Base-by-base conservation (phyloP, 1,140 invertebrate species). In the Trachymyrmex septentrionalis region DNA sequence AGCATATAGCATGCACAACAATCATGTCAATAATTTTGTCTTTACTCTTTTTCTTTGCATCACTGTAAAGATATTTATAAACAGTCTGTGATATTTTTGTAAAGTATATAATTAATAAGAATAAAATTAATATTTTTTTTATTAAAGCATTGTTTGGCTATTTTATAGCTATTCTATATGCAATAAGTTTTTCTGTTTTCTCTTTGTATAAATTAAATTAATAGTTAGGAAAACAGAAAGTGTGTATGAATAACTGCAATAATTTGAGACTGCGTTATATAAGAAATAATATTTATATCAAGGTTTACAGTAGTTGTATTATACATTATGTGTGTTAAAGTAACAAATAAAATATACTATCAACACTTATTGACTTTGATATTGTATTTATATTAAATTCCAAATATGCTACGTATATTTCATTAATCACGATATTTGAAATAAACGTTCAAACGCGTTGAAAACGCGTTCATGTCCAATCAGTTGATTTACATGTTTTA, bases 331-430 rank as follows among this genome's bases (percentile, higher is more conserved):
- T 77, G 6, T 89, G 67, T 75, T 73, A 69, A 81, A 86, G 80
- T 59, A 76, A 34, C 53, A 92, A 91, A 92, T 92, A 92, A 93
- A 91, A 77, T 91, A 88, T 91, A 88, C 71, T 90, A 57, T 92
- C 89, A 91, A 92, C 87, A 84, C 88, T 86, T 75, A 89, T 86
- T 87, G 72, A 92, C 81, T 89, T 91, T 77, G 64, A 91, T 86
- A 88, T 88, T 88, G 85, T 86, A 87, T 88, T 91, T 87, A 87
- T 92, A 89, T 93, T 88, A 90, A 92, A 48, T 48, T 92, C 44
- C 89, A 16, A 88, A 91, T 72, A 81, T 89, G 87, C 72, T 89
- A 86, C 63, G 87, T 19, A 67, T 84, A 48, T 59, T 78, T 84
- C 59, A 30, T 34, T 61, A 53, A 69, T 63, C 30, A 19, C 55